Conservation (phyloP, 2,113 vertebrate species). For the Datnioides undecimradiatus region DNA sequence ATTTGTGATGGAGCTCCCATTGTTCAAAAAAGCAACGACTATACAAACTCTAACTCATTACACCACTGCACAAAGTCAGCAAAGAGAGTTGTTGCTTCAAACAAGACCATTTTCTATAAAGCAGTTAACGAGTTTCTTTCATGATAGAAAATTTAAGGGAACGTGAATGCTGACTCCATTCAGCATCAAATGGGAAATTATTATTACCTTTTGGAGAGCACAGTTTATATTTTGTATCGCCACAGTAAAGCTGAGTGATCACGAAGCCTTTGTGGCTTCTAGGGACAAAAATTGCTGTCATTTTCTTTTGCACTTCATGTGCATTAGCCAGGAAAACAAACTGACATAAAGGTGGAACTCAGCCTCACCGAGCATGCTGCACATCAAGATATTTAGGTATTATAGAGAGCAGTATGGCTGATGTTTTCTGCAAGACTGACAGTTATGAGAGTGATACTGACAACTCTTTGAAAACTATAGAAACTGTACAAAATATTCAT, state of each 20-base stretch:
- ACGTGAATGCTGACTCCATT: background rate
- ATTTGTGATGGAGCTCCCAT: conserved; percentile 17
- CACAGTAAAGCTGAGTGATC: background rate
- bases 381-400: background rate
- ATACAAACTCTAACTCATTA: conserved; percentile 16
- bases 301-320: background rate
- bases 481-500: conserved; percentile 19
- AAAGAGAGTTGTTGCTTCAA: background rate
- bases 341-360: background rate
- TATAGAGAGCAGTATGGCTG: background rate
- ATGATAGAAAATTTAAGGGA: conserved; percentile 10
- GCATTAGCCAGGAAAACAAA: background rate
- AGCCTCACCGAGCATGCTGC: background rate
- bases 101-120: conserved; percentile 2
- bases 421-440: background rate
- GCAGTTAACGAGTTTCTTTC: conserved; percentile 3
- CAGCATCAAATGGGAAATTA: background rate
- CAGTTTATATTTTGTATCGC: background rate
- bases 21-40: conserved; percentile 25
- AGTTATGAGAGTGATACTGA: background rate
- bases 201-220: background rate
- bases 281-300: background rate
- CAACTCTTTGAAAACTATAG: background rate
- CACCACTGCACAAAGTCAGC: conserved; percentile 23
- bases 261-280: background rate